Base-by-base conservation (phyloP, 1,140 invertebrate species). In the Drosophila setifemur region DNA sequence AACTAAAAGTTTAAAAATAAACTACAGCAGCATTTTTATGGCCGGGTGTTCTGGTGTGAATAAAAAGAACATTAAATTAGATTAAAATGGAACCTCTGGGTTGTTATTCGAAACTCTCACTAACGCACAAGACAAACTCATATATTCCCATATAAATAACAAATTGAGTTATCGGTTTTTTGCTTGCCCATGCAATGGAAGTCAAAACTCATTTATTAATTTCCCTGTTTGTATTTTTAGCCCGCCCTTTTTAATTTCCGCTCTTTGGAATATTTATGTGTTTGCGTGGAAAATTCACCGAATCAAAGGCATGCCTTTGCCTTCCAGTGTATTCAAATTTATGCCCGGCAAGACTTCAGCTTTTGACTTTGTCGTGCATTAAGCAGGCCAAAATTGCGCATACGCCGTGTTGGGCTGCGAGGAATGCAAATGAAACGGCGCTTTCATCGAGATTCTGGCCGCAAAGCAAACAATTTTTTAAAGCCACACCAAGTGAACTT, bases 401-500 rank as follows among this genome's bases (percentile, higher is more conserved):
- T 72, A 78, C 69, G 73, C 61, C 49, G 49, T 50, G 40, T 78
- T 25, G 55, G 35, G 39, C 23, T 37, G 55, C 52, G 28, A 18
- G 43, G 43, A 37, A 35, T 73, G 68, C 52, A 72, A 68, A 54
- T 53, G 50, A 67, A 72, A 68, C 28, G 50, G 53, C 33, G 58
- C 53, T 31, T 33, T 40, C 52, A 31, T 52, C 39, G 39, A 40
- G 45, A 76, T 82, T 67, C 40, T 44, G 49, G 33, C 42, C 58
- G 54, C 61, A 77, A 55, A 70, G 61, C 64, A 83, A 73, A 82
- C 75, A 82, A 55, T 83, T 83, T 73, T 82, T 68, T 53, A 57
- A 64, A 67, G 54, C 61, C 40, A 42, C 40, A 47, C 39, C 52
- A 40, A 73, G 63, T 63, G 55, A 72, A 73, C 55, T 54, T 53